Evolutionary conservation across 35 echinoderm and acorn worm genomes (phyloP).

Genomic region (Strongylocentrotus purpuratus): DNA sequence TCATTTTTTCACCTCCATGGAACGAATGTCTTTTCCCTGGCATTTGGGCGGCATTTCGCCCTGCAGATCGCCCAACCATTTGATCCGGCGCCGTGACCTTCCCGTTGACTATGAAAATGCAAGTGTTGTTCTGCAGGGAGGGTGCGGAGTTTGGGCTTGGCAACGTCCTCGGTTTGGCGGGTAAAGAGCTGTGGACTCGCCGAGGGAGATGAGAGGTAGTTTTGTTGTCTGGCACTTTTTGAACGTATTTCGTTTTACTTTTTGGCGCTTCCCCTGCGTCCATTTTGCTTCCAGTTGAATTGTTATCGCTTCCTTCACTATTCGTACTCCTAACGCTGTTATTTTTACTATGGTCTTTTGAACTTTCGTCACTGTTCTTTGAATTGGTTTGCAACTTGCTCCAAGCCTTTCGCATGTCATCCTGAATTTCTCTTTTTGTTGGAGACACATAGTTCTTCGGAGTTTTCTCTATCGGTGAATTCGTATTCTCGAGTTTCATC

Average conservation of each 20-base stretch:
- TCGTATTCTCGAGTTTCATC: background rate
- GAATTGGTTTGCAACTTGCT: constrained; percentile 1
- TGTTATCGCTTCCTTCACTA: background rate
- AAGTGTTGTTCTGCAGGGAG: background rate
- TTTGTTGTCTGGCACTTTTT: background rate
- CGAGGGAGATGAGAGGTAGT: background rate
- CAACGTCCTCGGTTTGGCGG: background rate
- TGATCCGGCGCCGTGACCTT: constrained; percentile 31
- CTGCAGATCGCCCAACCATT: background rate
- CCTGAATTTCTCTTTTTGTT: constrained; percentile 41
- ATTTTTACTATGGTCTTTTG: background rate
- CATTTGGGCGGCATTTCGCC: background rate
- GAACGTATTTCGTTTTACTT: background rate
- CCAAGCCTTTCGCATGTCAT: constrained; percentile 36
- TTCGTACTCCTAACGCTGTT: background rate
- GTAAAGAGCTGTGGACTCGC: background rate
- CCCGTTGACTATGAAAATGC: constrained; percentile 42
- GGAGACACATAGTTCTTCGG: background rate
- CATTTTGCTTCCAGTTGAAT: background rate
- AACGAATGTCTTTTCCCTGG: background rate
- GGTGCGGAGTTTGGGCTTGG: background rate
- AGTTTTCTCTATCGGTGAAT: background rate
- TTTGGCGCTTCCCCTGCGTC: background rate
- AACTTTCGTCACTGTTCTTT: background rate
- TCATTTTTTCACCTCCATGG: background rate